These are phyloP conservation scores for Bradypodion ventrale DNA, from an alignment of 2,797 vertebrate species.

Conservation along the genomic window DNA sequence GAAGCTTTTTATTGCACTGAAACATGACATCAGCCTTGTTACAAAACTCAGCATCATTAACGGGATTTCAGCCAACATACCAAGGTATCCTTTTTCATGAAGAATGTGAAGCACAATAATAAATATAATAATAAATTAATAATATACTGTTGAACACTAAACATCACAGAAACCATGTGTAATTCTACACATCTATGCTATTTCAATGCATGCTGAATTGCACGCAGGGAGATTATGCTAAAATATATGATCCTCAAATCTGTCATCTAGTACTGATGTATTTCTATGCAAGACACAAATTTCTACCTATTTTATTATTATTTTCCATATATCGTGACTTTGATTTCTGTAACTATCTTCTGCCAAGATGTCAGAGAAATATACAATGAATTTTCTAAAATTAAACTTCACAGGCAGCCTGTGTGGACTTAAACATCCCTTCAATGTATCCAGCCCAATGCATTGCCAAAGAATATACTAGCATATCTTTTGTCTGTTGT, in stretches of 20 bases:
- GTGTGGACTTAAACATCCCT: constrained; percentile 12
- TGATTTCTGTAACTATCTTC: constrained; percentile 40
- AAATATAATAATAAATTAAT: no score
- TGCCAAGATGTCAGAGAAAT: constrained; percentile 17
- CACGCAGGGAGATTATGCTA: neutral
- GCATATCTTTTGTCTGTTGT: neutral
- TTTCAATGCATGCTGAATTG: no score
- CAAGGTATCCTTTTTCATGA: no score
- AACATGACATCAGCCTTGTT: no score
- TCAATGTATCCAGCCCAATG: constrained; percentile 15
- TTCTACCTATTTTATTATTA: neutral
- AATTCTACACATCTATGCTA: neutral
- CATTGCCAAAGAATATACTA: neutral
- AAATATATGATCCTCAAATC: neutral
- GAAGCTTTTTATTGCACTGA: no score
- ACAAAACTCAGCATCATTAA: no score
- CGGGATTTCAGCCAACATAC: no score
- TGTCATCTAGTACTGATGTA: neutral
- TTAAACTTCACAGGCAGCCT: constrained; percentile 10
- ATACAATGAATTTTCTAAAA: neutral
- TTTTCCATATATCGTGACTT: neutral
- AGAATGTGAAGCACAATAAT: no score
- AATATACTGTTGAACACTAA: no score
- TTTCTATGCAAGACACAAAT: neutral
- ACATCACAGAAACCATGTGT: no score